Evolutionary conservation across 1,140 invertebrate genomes (phyloP).

Genomic region (Globodera rostochiensis): DNA sequence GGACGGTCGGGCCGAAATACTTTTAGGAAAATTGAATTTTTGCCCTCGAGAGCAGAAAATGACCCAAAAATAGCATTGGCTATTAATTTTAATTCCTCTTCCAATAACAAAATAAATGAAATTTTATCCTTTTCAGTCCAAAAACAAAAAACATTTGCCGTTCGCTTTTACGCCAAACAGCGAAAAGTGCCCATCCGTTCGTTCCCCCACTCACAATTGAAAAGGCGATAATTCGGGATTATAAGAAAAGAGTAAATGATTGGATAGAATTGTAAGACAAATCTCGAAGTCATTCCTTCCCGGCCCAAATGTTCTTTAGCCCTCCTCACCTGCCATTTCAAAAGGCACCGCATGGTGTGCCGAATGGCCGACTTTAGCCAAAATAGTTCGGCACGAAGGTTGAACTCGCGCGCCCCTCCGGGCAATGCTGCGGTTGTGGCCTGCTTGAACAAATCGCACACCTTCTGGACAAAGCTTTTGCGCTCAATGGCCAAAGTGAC

Average conservation of each 20-base stretch:
- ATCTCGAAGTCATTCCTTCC: not conserved
- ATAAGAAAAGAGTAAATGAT: not conserved
- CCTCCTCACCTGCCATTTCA: constrained; percentile 44
- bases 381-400: constrained; percentile 58
- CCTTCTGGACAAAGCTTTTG: constrained; percentile 34
- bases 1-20: too few species aligned
- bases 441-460: constrained; percentile 43
- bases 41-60: not conserved
- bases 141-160: not conserved
- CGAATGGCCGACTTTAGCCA: constrained; percentile 53
- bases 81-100: not conserved
- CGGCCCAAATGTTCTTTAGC: not conserved
- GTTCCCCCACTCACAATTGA: not conserved
- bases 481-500: constrained; percentile 35
- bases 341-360: constrained; percentile 53
- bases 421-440: constrained; percentile 8
- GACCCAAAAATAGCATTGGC: not conserved
- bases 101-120: not conserved
- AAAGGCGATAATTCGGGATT: not conserved
- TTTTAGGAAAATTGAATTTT: not conserved
- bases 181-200: not conserved
- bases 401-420: constrained; percentile 43
- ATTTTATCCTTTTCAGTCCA: not conserved
- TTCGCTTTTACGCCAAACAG: not conserved
- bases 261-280: not conserved